Base-by-base conservation (phyloP, 2,797 vertebrate genomes). In the Lophius americanus region DNA sequence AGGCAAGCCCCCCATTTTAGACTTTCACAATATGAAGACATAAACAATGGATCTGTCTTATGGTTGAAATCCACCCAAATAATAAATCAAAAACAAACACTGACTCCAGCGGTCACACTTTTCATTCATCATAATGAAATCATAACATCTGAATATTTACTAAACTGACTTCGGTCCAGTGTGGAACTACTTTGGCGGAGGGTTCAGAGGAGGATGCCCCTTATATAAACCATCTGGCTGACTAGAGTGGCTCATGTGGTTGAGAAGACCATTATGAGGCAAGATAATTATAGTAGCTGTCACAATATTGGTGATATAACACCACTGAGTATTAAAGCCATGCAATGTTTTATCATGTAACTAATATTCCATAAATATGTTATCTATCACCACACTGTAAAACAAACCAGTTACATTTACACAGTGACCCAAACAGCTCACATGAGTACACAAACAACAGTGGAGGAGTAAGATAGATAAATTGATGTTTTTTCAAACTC, bases 171-270 rank as follows among this genome's bases (percentile, higher is more conserved):
- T 68, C 75, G 86, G 86, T 84, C 59, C 72, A 70, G 76, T 42
- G 56, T 73, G 67, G 55, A 61, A 75, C 65, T 62, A 48, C 68
- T 71, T 63, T 47, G 13, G 44, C 5, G n/a, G 4, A n/a, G 9
- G 4, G 39, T 6, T 9, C 56, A 61, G 59, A 61, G 62, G 70
- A 81, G 71, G 62, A 70, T 71, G 72, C 65, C 69, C 70, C 69
- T 73, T 44, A 49, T 64, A 78, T 78, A 60, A 83, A 81, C 78
- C 70, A 79, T 87, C 66, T 82, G 79, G 63, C 77, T 53, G 76
- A 72, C 61, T 68, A 49, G 68, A 88, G 81, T 70, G 23, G 23
- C 81, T 89, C 88, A 91, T 89, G 79, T 88, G 91, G 72, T 91
- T 92, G 85, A 70, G 8, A 8, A 42, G 41, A 9, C 3, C 41